phyloP scores from a whole-genome alignment of 2,113 vertebrate species.

The Entelurus aequoreus region DNA sequence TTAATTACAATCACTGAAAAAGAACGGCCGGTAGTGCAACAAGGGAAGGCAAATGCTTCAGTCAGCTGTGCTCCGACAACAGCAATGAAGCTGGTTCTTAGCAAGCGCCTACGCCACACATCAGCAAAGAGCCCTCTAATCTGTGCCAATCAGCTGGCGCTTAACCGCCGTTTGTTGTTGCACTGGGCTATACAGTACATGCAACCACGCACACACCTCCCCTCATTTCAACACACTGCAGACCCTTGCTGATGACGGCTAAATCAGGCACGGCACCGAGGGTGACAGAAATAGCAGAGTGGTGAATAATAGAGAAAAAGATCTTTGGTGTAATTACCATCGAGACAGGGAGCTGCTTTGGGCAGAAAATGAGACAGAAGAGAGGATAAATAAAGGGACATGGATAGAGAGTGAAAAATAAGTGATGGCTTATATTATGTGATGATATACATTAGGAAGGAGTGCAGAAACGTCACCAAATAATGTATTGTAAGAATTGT shows the following conservation, averaged over 20 bases:
- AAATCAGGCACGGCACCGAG: slow-evolving; percentile 35
- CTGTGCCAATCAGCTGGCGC: slow-evolving; percentile 65
- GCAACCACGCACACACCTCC: slow-evolving; percentile 27
- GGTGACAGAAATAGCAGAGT: slow-evolving; percentile 67
- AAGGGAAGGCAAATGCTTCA: slow-evolving; percentile 17
- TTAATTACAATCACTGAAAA: slow-evolving; percentile 5
- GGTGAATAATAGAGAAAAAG: slow-evolving; percentile 58
- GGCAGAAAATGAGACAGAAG: slow-evolving; percentile 21
- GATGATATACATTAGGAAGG: background rate
- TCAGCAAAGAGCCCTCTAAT: slow-evolving; percentile 56
- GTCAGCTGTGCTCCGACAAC: slow-evolving; percentile 38
- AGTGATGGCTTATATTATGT: background rate
- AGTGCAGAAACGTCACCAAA: background rate
- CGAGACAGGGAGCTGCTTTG: slow-evolving; percentile 43
- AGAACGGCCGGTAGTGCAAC: slow-evolving; percentile 14
- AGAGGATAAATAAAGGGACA: slow-evolving; percentile 10
- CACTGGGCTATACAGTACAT: slow-evolving; percentile 40
- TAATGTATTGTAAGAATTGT: too few relatives aligned
- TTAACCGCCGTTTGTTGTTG: slow-evolving; percentile 60
- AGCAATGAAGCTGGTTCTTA: slow-evolving; percentile 34
- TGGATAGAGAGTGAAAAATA: background rate
- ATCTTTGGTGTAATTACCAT: slow-evolving; percentile 62
- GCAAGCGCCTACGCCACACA: slow-evolving; percentile 55
- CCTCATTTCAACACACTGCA: slow-evolving; percentile 46
- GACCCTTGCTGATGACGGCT: slow-evolving; percentile 40